These are phyloP conservation scores for Amphilophus citrinellus DNA, from an alignment of 2,113 vertebrate species.

Conservation along the genomic window DNA sequence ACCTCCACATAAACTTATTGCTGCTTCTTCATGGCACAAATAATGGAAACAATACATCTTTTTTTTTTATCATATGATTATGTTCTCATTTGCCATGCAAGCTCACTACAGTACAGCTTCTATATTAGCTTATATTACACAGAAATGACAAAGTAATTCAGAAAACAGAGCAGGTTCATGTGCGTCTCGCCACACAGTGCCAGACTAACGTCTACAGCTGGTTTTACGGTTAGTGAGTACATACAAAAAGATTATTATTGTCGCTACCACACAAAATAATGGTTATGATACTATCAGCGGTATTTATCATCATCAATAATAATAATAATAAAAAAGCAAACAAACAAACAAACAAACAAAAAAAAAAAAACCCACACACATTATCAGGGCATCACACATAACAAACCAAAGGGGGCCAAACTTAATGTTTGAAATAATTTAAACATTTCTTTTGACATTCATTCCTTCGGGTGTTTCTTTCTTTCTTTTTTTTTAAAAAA, in stretches of 20 bases:
- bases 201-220: conserved; percentile 66
- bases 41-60: conserved; percentile 77
- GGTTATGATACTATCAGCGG: conserved; percentile 65
- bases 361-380: conserved; percentile 68
- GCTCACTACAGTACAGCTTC: conserved; percentile 82
- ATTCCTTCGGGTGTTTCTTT: conserved; percentile 68
- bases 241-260: conserved; percentile 78
- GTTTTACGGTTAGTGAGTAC: conserved; percentile 81
- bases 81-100: conserved; percentile 85
- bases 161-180: conserved; percentile 47
- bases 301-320: conserved; percentile 41
- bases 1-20: conserved; percentile 78
- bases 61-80: conserved; percentile 52
- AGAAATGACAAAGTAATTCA: conserved; percentile 45
- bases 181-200: conserved; percentile 52
- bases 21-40: conserved; percentile 90
- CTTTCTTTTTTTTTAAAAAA: conserved; percentile 11
- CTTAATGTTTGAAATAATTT: conserved; percentile 80
- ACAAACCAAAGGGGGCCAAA: conserved; percentile 84
- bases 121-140: conserved; percentile 73
- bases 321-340: neutral
- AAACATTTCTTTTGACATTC: conserved; percentile 80
- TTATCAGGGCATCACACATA: conserved; percentile 87
- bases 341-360: neutral
- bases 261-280: conserved; percentile 75